phyloP scores from a whole-genome alignment of 1,140 invertebrate genomes.

The Holcopasites calliopsidis region DNA sequence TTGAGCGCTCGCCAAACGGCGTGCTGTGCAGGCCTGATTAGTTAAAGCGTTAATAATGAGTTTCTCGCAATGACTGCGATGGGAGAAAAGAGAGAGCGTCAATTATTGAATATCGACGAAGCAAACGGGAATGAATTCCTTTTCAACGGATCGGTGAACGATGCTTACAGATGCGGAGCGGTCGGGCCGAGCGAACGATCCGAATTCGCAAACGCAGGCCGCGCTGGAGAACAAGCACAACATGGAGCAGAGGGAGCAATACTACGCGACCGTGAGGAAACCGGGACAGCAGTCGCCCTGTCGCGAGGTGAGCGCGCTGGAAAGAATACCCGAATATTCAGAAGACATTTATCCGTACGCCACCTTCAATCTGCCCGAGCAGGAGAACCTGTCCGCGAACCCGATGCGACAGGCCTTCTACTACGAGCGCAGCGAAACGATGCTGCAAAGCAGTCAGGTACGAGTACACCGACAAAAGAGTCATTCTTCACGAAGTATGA shows the following conservation, averaged over 20 bases:
- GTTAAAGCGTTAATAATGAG: no score
- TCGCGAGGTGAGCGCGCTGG: conserved; percentile 79
- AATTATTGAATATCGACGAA: no score
- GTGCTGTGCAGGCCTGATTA: no score
- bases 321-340: conserved; percentile 82
- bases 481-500: no score
- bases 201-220: conserved; percentile 74
- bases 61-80: no score
- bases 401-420: conserved; percentile 74
- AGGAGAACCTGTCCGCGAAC: conserved; percentile 79
- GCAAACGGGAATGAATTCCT: no score
- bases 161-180: conserved; percentile 67
- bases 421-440: conserved; percentile 76
- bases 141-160: no score
- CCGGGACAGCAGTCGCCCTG: conserved; percentile 79
- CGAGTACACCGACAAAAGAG: not conserved
- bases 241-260: conserved; percentile 81
- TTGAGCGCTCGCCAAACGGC: no score
- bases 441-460: conserved; percentile 76
- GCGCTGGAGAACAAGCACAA: conserved; percentile 79
- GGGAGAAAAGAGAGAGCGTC: no score
- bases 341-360: conserved; percentile 85
- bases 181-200: conserved; percentile 68
- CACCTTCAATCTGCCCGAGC: conserved; percentile 83
- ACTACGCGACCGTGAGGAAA: conserved; percentile 82